Conservation (phyloP, 2,113 vertebrate species). For the Sphaerodactylus townsendi region DNA sequence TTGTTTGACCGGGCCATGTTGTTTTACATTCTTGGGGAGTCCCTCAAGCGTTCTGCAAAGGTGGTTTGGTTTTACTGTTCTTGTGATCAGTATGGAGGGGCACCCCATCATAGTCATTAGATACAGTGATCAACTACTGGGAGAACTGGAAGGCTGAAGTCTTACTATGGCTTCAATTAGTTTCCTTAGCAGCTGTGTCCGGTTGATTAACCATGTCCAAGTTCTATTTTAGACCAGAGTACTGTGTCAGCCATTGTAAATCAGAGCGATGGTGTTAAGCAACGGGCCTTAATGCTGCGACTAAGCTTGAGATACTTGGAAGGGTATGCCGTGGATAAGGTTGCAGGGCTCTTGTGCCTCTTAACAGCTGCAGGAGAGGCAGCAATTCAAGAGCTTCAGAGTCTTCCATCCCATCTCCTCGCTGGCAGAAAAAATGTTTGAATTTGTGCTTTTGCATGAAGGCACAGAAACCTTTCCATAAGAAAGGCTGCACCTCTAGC, state of each 20-base stretch:
- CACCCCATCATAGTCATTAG: too few relatives aligned
- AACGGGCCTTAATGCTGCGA: not conserved
- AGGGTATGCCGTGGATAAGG: not conserved
- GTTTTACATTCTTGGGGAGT: too few relatives aligned
- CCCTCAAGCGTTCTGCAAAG: too few relatives aligned
- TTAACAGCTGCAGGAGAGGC: not conserved
- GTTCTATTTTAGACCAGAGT: constrained; percentile 17
- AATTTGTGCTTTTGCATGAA: not conserved
- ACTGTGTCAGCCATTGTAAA: constrained; percentile 2
- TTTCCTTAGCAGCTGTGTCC: not conserved
- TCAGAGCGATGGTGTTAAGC: not conserved
- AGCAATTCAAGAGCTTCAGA: not conserved
- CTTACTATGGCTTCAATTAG: not conserved
- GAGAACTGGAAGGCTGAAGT: too few relatives aligned
- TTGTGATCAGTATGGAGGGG: too few relatives aligned
- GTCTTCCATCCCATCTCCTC: not conserved
- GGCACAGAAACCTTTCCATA: not conserved
- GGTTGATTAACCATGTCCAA: not conserved
- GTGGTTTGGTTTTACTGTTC: too few relatives aligned
- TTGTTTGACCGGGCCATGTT: too few relatives aligned
- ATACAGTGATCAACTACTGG: too few relatives aligned
- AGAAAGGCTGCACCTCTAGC: not conserved
- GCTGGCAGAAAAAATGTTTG: too few relatives aligned
- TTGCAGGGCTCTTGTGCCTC: not conserved
- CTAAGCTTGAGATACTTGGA: not conserved